A percentile compares a stretch with the other conserved stretches of the same genome.
phyloP scores from a whole-genome alignment of 2,113 vertebrate genomes.

The Tetrax tetrax region DNA sequence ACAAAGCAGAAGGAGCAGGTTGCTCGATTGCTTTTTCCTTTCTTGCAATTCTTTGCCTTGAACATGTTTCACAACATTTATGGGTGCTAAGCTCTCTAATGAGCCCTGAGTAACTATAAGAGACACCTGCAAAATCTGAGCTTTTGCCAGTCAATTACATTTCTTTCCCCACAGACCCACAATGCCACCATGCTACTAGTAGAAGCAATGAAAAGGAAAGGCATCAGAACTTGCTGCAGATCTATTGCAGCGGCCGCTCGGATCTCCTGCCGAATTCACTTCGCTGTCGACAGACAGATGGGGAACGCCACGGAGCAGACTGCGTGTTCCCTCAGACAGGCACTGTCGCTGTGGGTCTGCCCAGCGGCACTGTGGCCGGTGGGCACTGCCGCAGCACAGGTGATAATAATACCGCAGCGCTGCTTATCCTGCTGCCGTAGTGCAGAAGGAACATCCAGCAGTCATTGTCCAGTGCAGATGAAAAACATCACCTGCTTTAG shows the following conservation, averaged over 20 bases:
- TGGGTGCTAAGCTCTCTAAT: not conserved
- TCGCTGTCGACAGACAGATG: not conserved
- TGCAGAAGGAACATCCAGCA: not conserved
- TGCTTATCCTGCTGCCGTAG: not conserved
- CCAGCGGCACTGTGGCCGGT: not conserved
- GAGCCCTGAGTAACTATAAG: constrained; percentile 1
- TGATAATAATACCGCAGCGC: not conserved
- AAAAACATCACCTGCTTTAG: not conserved
- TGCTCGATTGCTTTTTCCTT: not conserved
- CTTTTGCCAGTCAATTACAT: constrained; percentile 17
- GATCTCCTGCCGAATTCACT: not conserved
- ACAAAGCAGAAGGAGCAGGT: not conserved
- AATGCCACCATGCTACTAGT: not conserved
- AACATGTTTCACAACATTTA: not conserved
- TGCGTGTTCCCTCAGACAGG: not conserved
- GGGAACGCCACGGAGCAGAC: not conserved
- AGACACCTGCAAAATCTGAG: constrained; percentile 49
- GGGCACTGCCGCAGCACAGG: not conserved
- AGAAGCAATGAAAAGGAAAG: not conserved
- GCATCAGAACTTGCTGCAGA: not conserved
- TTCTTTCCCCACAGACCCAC: not conserved
- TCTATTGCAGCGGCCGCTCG: not conserved
- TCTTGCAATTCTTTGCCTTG: constrained; percentile 4
- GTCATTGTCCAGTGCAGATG: not conserved
- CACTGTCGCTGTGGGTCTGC: rapidly evolving